Percentiles rank a stretch among this genome's conserved stretches.
These are phyloP conservation scores for Syngnathus rostellatus DNA, from an alignment of 2,797 vertebrate species.

Conservation along the genomic window DNA sequence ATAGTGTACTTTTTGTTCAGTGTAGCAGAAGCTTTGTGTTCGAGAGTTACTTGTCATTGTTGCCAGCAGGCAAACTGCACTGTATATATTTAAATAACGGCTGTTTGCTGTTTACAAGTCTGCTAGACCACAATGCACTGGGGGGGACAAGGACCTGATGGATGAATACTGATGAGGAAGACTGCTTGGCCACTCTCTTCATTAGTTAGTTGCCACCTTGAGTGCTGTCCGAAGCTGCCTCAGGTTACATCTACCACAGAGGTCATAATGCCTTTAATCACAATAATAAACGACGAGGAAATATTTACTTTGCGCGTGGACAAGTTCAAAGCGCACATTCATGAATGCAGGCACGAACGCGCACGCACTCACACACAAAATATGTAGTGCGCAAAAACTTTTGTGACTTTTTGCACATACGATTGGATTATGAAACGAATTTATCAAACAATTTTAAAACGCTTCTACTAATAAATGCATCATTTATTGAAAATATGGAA, in stretches of 20 bases:
- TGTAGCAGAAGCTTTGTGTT: conserved; percentile 9
- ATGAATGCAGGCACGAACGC: too few species aligned
- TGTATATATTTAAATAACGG: conserved; percentile 30
- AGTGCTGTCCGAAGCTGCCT: conserved; percentile 35
- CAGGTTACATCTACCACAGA: conserved; percentile 51
- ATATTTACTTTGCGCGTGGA: conserved; percentile 16
- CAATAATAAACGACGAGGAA: conserved; percentile 34
- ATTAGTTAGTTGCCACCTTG: conserved; percentile 36
- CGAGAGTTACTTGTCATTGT: conserved; percentile 14
- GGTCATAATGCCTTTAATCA: conserved; percentile 52
- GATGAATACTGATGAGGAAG: conserved; percentile 48
- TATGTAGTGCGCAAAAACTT: conserved; percentile 4
- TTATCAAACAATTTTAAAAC: too few species aligned
- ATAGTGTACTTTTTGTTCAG: conserved; percentile 3
- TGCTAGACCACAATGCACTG: conserved; percentile 26
- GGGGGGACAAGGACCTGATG: conserved; percentile 42
- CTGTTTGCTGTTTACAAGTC: conserved; percentile 37
- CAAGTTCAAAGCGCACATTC: neutral
- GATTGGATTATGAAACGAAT: neutral
- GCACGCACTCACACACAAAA: conserved; percentile 5
- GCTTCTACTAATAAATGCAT: neutral
- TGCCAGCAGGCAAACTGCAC: conserved; percentile 26
- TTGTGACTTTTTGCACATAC: neutral
- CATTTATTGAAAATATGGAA: conserved; percentile 22
- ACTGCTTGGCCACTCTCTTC: conserved; percentile 26